Evolutionary conservation across 1,140 invertebrate genomes (phyloP), one percentile per base, ranked within the genome.

Genomic region (Ceratosolen fusciceps): DNA sequence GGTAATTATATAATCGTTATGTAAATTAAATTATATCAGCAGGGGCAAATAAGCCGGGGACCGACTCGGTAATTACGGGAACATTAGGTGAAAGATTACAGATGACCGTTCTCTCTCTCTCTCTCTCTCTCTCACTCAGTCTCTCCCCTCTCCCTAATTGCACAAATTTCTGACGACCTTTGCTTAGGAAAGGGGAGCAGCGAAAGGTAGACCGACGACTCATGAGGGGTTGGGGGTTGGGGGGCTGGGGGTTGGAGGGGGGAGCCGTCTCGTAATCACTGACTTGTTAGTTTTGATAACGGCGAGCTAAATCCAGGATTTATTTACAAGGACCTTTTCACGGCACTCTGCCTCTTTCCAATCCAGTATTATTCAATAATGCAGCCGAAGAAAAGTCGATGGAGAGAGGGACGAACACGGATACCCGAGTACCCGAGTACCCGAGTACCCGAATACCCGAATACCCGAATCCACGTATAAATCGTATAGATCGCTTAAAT

Each of bases 11-110:
- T 79, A 79, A 79, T 79, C 77, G 70, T 79, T 79, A 79, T 81
- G 82, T 65, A 82, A 83, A 83, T 83, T 76, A 82, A 83, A 83
- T 83, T 83, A 83, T 83, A 81, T 60, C 39, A 60, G 34, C 39
- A 47, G 54, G 75, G 65, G 60, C 60, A 58, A 4, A 19, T 24
- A 1, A 37, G 37, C 31, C n/a, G n/a, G n/a, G 47, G 29, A 29
- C 37, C 26, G 54, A 37, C 3, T 47, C 70, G n/a, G 77, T 70
- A 67, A 73, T 79, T 79, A 79, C 77, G 58, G 39, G 70, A 58
- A 73, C 74, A 73, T 79, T 71, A 73, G 70, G 47, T 67, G 77
- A 79, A 79, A 79, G 77, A 79, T 73, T 79, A 79, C 77, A 54
- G 77, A 71, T 73, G 77, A 60, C 70, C 70, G 70, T 43, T 67